Evolutionary conservation across 2,113 vertebrate species (phyloP).

Genomic region (Lepus europaeus): DNA sequence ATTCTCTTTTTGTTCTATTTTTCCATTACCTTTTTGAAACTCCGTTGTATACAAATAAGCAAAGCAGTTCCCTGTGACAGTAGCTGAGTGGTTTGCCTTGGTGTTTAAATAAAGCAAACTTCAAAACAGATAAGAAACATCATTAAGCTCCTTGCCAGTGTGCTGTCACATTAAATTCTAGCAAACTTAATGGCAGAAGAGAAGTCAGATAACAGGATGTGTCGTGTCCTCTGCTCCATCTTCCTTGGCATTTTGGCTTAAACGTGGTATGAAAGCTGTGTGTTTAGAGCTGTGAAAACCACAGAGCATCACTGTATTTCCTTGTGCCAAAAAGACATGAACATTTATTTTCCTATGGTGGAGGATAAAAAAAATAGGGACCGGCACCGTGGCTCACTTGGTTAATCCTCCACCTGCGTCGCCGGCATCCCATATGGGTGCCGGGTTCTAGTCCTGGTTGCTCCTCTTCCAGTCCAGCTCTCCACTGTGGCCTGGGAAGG

Average conservation of each 20-base stretch:
- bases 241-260: slow-evolving; percentile 13
- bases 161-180: neutral
- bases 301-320: neutral
- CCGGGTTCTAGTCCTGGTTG: no score
- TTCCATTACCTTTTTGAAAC: no score
- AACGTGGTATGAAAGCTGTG: neutral
- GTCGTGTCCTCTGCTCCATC: neutral
- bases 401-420: no score
- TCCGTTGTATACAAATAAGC: neutral
- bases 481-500: no score
- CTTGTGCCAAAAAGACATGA: neutral
- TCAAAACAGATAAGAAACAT: slow-evolving; percentile 17
- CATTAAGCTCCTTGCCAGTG: neutral
- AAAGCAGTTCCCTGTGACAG: neutral
- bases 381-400: no score
- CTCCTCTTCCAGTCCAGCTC: no score
- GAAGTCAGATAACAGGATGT: neutral
- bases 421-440: no score
- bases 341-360: neutral
- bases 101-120: neutral
- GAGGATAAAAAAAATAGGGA: neutral
- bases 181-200: neutral
- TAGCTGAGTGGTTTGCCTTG: neutral
- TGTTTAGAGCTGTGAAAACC: neutral
- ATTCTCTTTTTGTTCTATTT: no score